These are phyloP conservation scores for Neuroterus valhalla DNA, from an alignment of 1,140 invertebrate genomes.

Conservation along the genomic window DNA sequence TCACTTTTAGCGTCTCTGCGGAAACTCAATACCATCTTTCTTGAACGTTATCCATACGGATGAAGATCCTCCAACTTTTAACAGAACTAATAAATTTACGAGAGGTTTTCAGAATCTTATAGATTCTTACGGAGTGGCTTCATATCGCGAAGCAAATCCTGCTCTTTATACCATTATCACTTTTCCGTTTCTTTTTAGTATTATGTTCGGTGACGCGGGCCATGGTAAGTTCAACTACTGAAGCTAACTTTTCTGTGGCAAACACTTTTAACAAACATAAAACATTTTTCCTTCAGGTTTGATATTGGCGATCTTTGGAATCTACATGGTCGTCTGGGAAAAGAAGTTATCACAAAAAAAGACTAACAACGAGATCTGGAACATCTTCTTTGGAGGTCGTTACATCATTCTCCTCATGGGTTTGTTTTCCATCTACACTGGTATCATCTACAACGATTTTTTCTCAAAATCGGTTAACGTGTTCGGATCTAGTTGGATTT, in stretches of 20 bases:
- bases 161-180: conserved; percentile 94
- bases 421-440: conserved; percentile 98
- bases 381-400: conserved; percentile 97
- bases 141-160: conserved; percentile 98
- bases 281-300: conserved; percentile 68
- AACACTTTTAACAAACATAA: background rate
- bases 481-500: conserved; percentile 94
- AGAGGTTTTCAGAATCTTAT: conserved; percentile 96
- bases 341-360: conserved; percentile 90
- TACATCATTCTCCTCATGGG: conserved; percentile 99
- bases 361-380: conserved; percentile 89
- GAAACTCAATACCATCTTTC: conserved; percentile 96
- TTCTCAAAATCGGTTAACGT: conserved; percentile 98
- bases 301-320: conserved; percentile 88
- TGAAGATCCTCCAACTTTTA: conserved; percentile 97
- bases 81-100: conserved; percentile 98
- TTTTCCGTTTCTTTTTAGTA: conserved; percentile 94
- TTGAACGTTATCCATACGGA: conserved; percentile 95
- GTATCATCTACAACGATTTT: conserved; percentile 98
- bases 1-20: conserved; percentile 81
- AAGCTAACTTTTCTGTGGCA: background rate
- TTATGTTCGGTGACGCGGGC: conserved; percentile 96
- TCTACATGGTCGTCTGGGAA: conserved; percentile 92
- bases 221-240: conserved; percentile 77
- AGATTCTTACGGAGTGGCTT: conserved; percentile 97